Percentiles rank a stretch among this genome's conserved stretches.
Evolutionary conservation across 30 jellyfish, hydroid and myxozoan species (phyloP).

Genomic region (Aurelia aurita): DNA sequence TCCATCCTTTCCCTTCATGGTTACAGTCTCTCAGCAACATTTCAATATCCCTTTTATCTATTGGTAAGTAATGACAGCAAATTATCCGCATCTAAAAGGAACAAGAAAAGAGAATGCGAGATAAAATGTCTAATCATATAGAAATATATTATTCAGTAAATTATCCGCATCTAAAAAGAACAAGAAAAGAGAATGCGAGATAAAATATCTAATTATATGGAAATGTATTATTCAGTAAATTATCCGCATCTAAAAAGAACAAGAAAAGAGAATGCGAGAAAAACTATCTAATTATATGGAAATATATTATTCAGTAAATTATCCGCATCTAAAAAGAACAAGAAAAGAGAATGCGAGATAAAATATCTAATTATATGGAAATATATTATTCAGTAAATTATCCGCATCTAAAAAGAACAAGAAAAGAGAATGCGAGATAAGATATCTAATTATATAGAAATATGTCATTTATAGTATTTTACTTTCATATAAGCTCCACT

Average conservation of each 20-base stretch:
- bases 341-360: background rate
- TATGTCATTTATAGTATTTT: too few relatives aligned
- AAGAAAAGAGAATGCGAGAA: background rate
- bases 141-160: too few relatives aligned
- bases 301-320: too few relatives aligned
- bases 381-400: too few relatives aligned
- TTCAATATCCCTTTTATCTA: conserved; percentile 7
- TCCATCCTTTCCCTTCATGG: conserved; percentile 31
- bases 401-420: conserved; percentile 10
- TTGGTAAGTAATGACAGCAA: conserved; percentile 30
- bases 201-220: too few relatives aligned
- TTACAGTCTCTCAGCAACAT: conserved; percentile 12
- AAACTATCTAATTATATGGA: too few relatives aligned
- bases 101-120: too few relatives aligned
- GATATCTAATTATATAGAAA: too few relatives aligned
- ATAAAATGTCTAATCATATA: too few relatives aligned
- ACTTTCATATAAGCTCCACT: too few relatives aligned
- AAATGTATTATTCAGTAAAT: too few relatives aligned
- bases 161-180: conserved; percentile 13
- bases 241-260: conserved; percentile 10
- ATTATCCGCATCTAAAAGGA: background rate
- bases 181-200: background rate
- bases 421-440: background rate
- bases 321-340: conserved; percentile 8
- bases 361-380: too few relatives aligned